These are phyloP conservation scores for Priocnemis perturbator DNA, from an alignment of 2,888 invertebrate genomes.

Conservation along the genomic window DNA sequence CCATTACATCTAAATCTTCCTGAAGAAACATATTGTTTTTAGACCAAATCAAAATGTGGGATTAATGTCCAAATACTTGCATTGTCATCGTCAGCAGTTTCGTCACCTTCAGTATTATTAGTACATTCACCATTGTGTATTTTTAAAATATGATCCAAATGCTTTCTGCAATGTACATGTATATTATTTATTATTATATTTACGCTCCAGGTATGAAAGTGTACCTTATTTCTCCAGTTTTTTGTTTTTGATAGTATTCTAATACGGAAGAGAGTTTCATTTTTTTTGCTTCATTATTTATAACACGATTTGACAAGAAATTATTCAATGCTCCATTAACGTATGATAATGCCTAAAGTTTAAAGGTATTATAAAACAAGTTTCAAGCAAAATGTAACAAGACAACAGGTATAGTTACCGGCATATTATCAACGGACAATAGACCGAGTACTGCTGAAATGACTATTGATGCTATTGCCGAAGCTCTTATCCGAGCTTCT, in stretches of 20 bases:
- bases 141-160: conserved; percentile 63
- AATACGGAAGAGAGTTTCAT: conserved; percentile 61
- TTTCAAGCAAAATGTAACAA: background rate
- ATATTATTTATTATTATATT: conserved; percentile 10
- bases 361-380: conserved; percentile 8
- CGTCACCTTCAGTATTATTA: conserved; percentile 57
- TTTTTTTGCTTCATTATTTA: conserved; percentile 75
- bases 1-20: conserved; percentile 67
- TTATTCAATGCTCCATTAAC: conserved; percentile 75
- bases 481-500: conserved; percentile 72
- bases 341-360: conserved; percentile 61
- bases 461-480: conserved; percentile 60
- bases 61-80: conserved; percentile 45
- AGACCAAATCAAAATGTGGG: background rate
- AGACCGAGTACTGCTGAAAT: conserved; percentile 65
- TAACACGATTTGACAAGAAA: conserved; percentile 74
- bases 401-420: conserved; percentile 50
- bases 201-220: background rate
- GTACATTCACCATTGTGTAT: conserved; percentile 58
- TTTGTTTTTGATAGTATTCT: conserved; percentile 60
- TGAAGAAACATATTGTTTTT: conserved; percentile 30
- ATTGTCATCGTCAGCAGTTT: conserved; percentile 64
- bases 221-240: conserved; percentile 62
- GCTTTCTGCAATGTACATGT: conserved; percentile 49
- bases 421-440: conserved; percentile 59